Evolutionary conservation across 2,797 vertebrate genomes (phyloP).

Genomic region (Helicolenus hilgendorfi): DNA sequence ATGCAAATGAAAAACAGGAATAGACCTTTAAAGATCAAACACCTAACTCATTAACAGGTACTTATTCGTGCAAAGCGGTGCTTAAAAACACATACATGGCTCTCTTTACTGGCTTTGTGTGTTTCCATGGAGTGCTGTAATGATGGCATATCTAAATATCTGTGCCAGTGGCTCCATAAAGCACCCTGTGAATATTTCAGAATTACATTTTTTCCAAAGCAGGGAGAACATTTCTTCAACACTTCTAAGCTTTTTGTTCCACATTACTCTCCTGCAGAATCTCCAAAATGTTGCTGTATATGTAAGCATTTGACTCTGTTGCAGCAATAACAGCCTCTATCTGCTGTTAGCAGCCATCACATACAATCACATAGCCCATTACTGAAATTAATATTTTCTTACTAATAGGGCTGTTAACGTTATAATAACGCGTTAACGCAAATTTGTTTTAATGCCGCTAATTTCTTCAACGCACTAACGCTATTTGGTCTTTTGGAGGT

Average conservation of each 20-base stretch:
- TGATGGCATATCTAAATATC: neutral
- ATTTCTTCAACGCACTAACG: too few relatives aligned
- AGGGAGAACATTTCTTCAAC: neutral
- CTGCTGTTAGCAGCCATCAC: neutral
- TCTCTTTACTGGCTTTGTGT: neutral
- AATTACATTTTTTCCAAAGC: neutral
- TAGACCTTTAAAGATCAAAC: neutral
- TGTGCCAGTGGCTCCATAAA: neutral
- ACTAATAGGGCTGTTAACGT: neutral
- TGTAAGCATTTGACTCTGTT: neutral
- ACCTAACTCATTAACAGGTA: neutral
- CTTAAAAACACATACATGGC: neutral
- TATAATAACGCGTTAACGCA: too few relatives aligned
- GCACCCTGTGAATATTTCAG: neutral
- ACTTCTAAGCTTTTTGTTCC: neutral
- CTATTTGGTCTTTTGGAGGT: too few relatives aligned
- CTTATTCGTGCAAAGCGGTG: neutral
- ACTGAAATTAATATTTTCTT: neutral
- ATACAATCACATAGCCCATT: neutral
- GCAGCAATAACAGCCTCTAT: neutral
- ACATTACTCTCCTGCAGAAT: neutral
- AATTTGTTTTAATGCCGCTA: too few relatives aligned
- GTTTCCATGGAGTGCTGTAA: neutral
- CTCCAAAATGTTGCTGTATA: neutral
- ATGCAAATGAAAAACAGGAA: constrained; percentile 4